These are phyloP conservation scores for Reinhardtius hippoglossoides DNA, from an alignment of 2,113 vertebrate genomes.

Conservation along the genomic window DNA sequence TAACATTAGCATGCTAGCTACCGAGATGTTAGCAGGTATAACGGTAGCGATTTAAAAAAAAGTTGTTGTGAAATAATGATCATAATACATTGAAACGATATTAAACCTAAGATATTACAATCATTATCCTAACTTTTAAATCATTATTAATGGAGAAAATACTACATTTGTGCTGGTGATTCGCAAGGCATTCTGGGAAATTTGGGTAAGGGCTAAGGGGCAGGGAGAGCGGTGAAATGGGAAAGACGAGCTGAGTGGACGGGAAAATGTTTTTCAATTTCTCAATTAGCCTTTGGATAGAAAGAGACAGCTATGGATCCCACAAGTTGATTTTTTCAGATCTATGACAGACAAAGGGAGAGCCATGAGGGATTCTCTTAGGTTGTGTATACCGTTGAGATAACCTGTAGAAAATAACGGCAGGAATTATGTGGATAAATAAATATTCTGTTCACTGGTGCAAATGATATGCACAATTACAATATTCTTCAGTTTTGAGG, in stretches of 20 bases:
- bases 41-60: no score
- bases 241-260: background rate
- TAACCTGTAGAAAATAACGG: background rate
- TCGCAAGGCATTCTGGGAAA: no score
- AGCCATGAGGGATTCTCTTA: background rate
- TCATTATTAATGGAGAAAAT: no score
- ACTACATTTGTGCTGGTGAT: no score
- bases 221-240: no score
- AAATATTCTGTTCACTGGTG: constrained; percentile 5
- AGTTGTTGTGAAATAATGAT: no score
- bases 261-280: constrained; percentile 49
- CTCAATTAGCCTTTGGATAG: constrained; percentile 41
- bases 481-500: background rate
- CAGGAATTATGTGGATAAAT: background rate
- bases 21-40: no score
- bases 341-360: background rate
- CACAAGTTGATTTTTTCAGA: constrained; percentile 35
- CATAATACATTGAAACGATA: no score
- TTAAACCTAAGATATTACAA: no score
- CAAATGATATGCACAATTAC: constrained; percentile 8
- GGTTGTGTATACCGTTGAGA: constrained; percentile 5
- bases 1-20: no score
- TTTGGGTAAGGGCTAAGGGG: no score
- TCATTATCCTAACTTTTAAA: no score
- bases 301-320: constrained; percentile 54